phyloP scores from a whole-genome alignment of 2,797 vertebrate species.

The Halcyon badia region DNA sequence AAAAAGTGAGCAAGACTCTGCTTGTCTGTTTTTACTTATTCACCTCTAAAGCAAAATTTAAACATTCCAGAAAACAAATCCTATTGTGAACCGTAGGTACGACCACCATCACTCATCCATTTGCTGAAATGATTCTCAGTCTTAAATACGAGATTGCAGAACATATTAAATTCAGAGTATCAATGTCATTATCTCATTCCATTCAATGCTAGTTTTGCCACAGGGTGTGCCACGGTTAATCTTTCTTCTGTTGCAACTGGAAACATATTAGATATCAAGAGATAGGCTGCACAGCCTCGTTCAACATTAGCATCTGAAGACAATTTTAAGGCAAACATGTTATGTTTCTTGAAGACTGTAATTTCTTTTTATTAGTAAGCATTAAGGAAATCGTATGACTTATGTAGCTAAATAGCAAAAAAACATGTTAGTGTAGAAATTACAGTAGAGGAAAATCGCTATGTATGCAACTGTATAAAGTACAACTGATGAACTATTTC shows the following conservation, averaged over 20 bases:
- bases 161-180: not conserved
- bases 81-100: not conserved
- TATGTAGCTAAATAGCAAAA: not conserved
- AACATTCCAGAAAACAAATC: not conserved
- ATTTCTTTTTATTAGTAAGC: not conserved
- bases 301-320: not conserved
- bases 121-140: not conserved
- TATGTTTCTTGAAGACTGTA: not conserved
- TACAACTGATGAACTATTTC: not conserved
- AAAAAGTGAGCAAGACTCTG: not conserved
- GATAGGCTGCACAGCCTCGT: not conserved
- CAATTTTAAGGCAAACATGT: not conserved
- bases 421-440: not conserved
- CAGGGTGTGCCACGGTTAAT: not conserved
- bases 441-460: not conserved
- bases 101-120: not conserved
- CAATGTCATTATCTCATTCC: not conserved
- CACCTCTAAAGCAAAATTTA: not conserved
- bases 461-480: not conserved
- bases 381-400: not conserved
- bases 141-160: not conserved
- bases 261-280: not conserved
- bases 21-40: not conserved
- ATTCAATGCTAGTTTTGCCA: not conserved
- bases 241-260: not conserved